A percentile compares a stretch with the other conserved stretches of the same genome.
Evolutionary conservation across 2,888 invertebrate genomes (phyloP).

Genomic region (Copidosoma aretas): DNA sequence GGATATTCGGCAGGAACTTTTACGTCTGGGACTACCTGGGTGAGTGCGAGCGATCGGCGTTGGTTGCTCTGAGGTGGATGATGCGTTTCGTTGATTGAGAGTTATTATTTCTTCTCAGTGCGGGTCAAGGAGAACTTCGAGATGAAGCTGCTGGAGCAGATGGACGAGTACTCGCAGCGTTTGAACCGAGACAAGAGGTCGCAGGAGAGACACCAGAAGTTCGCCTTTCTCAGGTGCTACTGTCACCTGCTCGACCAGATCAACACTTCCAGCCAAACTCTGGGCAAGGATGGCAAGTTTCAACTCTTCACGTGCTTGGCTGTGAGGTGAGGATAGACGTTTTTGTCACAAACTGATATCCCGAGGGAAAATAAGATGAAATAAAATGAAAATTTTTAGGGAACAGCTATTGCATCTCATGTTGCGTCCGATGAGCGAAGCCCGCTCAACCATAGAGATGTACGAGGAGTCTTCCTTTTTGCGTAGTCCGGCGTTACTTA

Average conservation of each 20-base stretch:
- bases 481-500: slow-evolving; percentile 82
- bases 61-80: background rate
- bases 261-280: slow-evolving; percentile 79
- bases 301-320: slow-evolving; percentile 95
- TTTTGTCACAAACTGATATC: background rate
- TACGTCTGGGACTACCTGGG: slow-evolving; percentile 99
- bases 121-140: slow-evolving; percentile 83
- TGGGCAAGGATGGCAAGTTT: slow-evolving; percentile 98
- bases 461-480: slow-evolving; percentile 96
- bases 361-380: background rate
- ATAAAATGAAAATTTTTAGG: slow-evolving; percentile 62
- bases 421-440: slow-evolving; percentile 88
- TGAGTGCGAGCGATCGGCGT: slow-evolving; percentile 61
- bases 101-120: slow-evolving; percentile 67
- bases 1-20: slow-evolving; percentile 91
- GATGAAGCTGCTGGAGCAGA: slow-evolving; percentile 72
- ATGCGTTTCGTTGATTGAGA: background rate
- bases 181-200: slow-evolving; percentile 54
- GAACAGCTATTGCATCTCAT: slow-evolving; percentile 90
- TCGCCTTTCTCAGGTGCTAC: slow-evolving; percentile 82
- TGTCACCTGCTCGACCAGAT: slow-evolving; percentile 90
- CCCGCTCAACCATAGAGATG: slow-evolving; percentile 89
- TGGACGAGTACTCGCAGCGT: slow-evolving; percentile 60
- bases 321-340: slow-evolving; percentile 72
- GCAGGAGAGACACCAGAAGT: slow-evolving; percentile 55